These are phyloP conservation scores for Plebejus anna DNA, from an alignment of 2,888 invertebrate species.

Conservation along the genomic window DNA sequence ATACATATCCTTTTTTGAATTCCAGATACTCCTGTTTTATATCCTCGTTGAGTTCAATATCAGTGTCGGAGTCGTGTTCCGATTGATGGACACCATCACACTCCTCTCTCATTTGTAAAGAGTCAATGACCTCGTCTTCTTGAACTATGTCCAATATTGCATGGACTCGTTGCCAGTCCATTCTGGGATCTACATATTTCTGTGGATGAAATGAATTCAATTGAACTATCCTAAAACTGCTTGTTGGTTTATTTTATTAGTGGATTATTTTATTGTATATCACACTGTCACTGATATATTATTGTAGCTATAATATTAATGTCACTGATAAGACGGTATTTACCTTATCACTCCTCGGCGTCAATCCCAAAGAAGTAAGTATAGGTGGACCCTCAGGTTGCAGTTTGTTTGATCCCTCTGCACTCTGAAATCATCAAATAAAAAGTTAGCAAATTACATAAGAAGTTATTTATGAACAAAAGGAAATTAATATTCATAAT, in stretches of 20 bases:
- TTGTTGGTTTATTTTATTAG: constrained; percentile 16
- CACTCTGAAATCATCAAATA: constrained; percentile 50
- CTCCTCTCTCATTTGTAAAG: constrained; percentile 65
- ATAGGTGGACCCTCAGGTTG: constrained; percentile 76
- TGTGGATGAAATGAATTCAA: constrained; percentile 73
- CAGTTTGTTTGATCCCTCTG: constrained; percentile 53
- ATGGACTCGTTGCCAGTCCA: constrained; percentile 75
- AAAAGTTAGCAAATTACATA: background rate
- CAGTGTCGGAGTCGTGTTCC: constrained; percentile 68
- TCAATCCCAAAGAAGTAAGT: constrained; percentile 74
- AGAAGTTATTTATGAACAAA: constrained; percentile 22
- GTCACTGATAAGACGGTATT: constrained; percentile 49
- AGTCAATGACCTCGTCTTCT: constrained; percentile 68
- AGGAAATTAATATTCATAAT: constrained; percentile 23
- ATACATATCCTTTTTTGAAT: constrained; percentile 57
- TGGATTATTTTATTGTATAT: background rate
- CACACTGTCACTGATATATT: constrained; percentile 5
- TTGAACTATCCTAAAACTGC: constrained; percentile 61
- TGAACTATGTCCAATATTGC: constrained; percentile 71
- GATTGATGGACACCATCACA: constrained; percentile 62
- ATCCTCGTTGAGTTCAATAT: constrained; percentile 56
- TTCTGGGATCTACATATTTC: constrained; percentile 73
- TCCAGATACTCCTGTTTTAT: constrained; percentile 52
- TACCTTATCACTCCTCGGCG: constrained; percentile 79
- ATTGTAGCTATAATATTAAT: background rate